phyloP scores from a whole-genome alignment of 2,113 vertebrate genomes.

The Sterna hirundo region DNA sequence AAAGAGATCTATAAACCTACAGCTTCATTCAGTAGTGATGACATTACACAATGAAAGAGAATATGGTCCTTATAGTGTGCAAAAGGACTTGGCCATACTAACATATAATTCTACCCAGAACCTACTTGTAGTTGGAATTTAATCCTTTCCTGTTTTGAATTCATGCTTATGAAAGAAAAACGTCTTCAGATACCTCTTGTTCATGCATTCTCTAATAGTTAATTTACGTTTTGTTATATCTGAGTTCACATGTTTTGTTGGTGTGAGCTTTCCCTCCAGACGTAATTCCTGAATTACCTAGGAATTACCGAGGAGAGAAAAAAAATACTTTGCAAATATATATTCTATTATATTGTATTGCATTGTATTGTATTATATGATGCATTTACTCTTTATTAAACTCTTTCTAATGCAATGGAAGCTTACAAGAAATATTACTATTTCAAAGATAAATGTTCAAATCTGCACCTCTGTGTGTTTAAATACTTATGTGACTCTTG shows the following conservation, averaged over 20 bases:
- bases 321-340: neutral
- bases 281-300: neutral
- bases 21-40: neutral
- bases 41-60: neutral
- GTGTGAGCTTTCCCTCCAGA: neutral
- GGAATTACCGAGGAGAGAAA: neutral
- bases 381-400: neutral
- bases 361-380: neutral
- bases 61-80: neutral
- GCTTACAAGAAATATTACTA: neutral
- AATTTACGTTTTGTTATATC: neutral
- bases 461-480: neutral
- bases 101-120: neutral
- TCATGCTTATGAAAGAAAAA: neutral
- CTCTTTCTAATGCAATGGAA: neutral
- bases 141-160: neutral
- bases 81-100: neutral
- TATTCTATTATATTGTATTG: neutral
- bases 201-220: neutral
- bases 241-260: neutral
- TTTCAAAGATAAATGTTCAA: neutral
- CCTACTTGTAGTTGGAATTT: neutral
- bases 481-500: neutral
- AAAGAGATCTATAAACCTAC: neutral
- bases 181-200: neutral